Evolutionary conservation across 2,113 vertebrate genomes (phyloP).

Genomic region (Paralichthys olivaceus): DNA sequence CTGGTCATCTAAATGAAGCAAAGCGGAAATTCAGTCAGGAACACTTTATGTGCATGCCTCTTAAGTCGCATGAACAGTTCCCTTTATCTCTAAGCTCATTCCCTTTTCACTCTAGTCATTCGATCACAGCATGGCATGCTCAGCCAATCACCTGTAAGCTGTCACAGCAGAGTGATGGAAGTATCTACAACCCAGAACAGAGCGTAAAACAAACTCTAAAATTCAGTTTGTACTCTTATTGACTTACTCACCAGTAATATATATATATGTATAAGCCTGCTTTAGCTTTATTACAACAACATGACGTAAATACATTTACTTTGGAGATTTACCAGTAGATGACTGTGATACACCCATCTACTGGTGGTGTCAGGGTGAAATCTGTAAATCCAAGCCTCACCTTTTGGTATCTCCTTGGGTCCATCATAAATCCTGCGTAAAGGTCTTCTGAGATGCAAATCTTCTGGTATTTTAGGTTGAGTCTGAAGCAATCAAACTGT

Average conservation of each 20-base stretch:
- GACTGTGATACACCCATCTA: too few species aligned
- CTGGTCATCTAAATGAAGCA: neutral
- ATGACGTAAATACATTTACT: neutral
- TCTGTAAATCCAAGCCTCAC: neutral
- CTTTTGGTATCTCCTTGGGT: neutral
- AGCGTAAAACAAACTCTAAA: neutral
- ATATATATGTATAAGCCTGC: too few species aligned
- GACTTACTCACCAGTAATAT: too few species aligned
- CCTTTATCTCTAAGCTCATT: too few species aligned
- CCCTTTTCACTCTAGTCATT: too few species aligned
- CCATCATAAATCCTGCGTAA: neutral
- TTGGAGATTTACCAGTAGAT: too few species aligned
- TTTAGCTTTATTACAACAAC: too few species aligned
- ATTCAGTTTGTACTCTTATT: neutral
- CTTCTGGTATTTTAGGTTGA: neutral
- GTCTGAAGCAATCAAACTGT: conserved; percentile 5
- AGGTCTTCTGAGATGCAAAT: neutral
- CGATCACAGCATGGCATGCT: neutral
- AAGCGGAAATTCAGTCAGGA: too few species aligned
- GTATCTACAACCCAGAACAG: neutral
- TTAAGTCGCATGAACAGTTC: too few species aligned
- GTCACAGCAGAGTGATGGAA: neutral
- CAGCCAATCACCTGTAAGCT: neutral
- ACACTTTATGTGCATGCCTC: too few species aligned
- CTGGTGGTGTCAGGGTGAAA: neutral